Percentiles rank a stretch among this genome's conserved stretches.
Evolutionary conservation across 2,797 vertebrate species (phyloP).

Genomic region (Emys orbicularis): DNA sequence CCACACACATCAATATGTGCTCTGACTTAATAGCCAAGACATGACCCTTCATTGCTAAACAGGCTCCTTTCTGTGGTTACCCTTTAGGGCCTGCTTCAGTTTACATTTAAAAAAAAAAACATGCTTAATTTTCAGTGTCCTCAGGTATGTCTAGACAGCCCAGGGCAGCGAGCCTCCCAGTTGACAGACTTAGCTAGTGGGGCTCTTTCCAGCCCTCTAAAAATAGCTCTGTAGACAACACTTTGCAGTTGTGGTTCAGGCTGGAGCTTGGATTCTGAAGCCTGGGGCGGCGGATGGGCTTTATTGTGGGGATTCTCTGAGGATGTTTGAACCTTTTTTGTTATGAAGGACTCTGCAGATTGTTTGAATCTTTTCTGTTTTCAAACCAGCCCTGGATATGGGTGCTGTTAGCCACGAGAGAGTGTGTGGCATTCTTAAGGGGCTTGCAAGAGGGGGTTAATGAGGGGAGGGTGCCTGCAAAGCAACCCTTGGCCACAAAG

Average conservation of each 20-base stretch:
- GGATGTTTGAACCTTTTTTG: background rate
- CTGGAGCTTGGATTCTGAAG: background rate
- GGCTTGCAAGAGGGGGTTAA: background rate
- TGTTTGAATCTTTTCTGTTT: background rate
- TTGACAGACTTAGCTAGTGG: background rate
- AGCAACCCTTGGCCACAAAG: background rate
- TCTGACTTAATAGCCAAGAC: background rate
- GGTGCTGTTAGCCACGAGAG: background rate
- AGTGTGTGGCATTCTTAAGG: background rate
- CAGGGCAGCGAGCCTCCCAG: background rate
- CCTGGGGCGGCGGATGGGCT: fast-evolving
- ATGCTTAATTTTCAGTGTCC: background rate
- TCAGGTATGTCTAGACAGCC: background rate
- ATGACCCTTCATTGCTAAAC: background rate
- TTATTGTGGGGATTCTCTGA: background rate
- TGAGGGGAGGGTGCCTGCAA: background rate
- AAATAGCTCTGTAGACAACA: background rate
- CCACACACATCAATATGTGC: background rate
- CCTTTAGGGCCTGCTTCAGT: background rate
- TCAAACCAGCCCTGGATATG: background rate
- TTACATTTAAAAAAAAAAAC: background rate
- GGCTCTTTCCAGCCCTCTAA: background rate
- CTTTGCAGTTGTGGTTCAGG: background rate
- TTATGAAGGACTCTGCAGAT: background rate
- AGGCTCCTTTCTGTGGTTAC: background rate